phyloP scores from a whole-genome alignment of 2,797 vertebrate genomes.

The Sebastes kiyomatsui region DNA sequence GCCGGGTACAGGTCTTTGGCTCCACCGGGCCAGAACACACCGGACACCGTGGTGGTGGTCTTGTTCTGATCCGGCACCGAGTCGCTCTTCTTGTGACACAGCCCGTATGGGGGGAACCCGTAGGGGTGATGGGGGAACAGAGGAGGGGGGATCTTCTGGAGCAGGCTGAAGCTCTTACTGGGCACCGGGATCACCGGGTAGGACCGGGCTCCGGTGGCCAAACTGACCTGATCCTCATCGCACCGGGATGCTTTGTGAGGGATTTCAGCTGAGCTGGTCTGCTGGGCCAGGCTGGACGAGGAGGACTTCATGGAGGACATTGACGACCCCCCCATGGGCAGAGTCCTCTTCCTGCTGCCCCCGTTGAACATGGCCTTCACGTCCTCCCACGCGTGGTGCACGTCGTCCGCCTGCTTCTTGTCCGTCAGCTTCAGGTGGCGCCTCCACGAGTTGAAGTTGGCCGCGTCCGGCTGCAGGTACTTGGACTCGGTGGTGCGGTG shows the following conservation, averaged over 20 bases:
- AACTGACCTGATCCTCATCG: conserved; percentile 76
- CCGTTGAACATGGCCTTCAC: conserved; percentile 99
- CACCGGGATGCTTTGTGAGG: conserved; percentile 82
- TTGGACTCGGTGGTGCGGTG: conserved; percentile 91
- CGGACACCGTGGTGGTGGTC: conserved; percentile 72
- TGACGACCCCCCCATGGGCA: conserved; percentile 84
- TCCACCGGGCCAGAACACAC: conserved; percentile 89
- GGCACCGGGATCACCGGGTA: conserved; percentile 96
- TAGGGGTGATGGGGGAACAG: conserved; percentile 95
- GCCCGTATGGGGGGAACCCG: conserved; percentile 91
- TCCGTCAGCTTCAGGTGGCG: conserved; percentile 91
- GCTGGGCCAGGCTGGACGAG: conserved; percentile 70
- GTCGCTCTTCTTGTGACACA: conserved; percentile 93
- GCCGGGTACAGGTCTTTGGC: conserved; percentile 89
- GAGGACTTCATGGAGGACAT: conserved; percentile 49
- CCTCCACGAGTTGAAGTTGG: conserved; percentile 94
- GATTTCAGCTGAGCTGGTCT: conserved; percentile 72
- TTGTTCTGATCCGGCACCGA: conserved; percentile 78
- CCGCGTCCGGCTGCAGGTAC: conserved; percentile 92
- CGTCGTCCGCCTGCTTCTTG: conserved; percentile 85
- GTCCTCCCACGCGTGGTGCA: conserved; percentile 95
- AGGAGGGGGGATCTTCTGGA: conserved; percentile 93
- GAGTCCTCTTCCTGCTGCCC: conserved; percentile 92
- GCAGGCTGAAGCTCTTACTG: conserved; percentile 93
- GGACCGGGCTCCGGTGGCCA: conserved; percentile 83